Base-by-base conservation (phyloP, 2,113 vertebrate genomes). In the Geothlypis trichas region DNA sequence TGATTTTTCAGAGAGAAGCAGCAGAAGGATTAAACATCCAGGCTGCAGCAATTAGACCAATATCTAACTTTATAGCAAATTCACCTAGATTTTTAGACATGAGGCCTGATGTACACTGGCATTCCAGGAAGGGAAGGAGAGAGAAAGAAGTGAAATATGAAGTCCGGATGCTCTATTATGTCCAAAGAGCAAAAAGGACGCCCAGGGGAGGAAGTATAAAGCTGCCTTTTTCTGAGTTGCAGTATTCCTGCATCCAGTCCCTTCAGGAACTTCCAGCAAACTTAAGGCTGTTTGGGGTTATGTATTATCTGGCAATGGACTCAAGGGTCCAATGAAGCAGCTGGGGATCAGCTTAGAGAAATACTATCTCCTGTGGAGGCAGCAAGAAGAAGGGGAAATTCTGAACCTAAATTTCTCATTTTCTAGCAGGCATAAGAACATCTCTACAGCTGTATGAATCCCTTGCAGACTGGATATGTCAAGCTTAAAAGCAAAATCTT, bases 331-430 rank as follows among this genome's bases (percentile, higher is more conserved):
- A 83, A 63, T 93, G 89, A 80, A 76, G 55, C 87, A 94, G 81
- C 91, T 96, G 84, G 84, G 46, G 78, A 95, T 95, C 93, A 83
- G 71, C 63, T 94, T 85, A 94, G 78, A 93, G 93, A 94, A 96
- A 95, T 54, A 49, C 16, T 91, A 26, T 94, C 94, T 96, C 54
- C 63, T 85, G 61, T 90, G 55, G 74, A 95, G 90, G 54, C 66
- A 85, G 49, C 31, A 66, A 73, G 89, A 82, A 94, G 80, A 80
- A 90, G 66, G 15, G 52, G 44, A 91, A 87, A 79, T 76, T 92
- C 74, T 79, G 67, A 87, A 69, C 17, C 54, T 66, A 63, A 89
- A 55, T 72, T 69, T 92, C 35, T 86, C 23, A 37, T 91, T 87
- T 89, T 84, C 76, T 87, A 74, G 33, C 1, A 8, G 92, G 75